Percentiles rank a stretch among this genome's conserved stretches.
These are phyloP conservation scores for Grammomys dolichurus DNA, from an alignment of 2,113 vertebrate genomes.

Conservation along the genomic window DNA sequence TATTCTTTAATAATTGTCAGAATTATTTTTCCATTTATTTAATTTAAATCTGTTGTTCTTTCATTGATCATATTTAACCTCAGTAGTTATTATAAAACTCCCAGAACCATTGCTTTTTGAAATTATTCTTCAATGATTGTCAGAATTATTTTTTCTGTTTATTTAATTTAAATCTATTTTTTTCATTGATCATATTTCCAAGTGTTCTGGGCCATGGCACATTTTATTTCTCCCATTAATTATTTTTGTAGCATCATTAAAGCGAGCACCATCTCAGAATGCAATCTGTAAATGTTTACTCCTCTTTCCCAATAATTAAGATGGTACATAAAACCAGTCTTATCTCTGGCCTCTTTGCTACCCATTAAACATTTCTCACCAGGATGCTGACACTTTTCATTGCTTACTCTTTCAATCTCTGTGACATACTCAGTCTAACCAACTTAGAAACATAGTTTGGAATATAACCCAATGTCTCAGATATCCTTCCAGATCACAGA, in stretches of 20 bases:
- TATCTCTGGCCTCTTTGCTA: background rate
- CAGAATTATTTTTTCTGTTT: background rate
- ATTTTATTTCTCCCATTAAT: conserved; percentile 53
- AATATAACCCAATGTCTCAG: background rate
- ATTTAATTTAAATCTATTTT: conserved; percentile 1
- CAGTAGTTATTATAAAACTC: background rate
- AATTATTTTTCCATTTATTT: background rate
- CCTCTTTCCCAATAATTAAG: conserved; percentile 60
- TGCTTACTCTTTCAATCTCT: conserved; percentile 36
- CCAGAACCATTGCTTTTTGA: background rate
- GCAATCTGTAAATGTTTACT: conserved; percentile 40
- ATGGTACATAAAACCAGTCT: conserved; percentile 19
- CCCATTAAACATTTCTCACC: conserved; percentile 30
- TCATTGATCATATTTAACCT: background rate
- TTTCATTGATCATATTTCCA: conserved; percentile 12
- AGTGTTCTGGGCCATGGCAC: background rate
- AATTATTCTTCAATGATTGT: background rate
- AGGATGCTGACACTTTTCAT: conserved; percentile 37
- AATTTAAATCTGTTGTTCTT: conserved; percentile 1
- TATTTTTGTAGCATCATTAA: conserved; percentile 60
- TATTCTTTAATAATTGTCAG: background rate
- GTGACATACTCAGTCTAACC: conserved; percentile 26
- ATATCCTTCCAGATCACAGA: background rate
- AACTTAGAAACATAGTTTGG: conserved; percentile 27
- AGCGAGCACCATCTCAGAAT: conserved; percentile 21